Evolutionary conservation across 2,113 vertebrate genomes (phyloP).

Genomic region (Varanus salvator): DNA sequence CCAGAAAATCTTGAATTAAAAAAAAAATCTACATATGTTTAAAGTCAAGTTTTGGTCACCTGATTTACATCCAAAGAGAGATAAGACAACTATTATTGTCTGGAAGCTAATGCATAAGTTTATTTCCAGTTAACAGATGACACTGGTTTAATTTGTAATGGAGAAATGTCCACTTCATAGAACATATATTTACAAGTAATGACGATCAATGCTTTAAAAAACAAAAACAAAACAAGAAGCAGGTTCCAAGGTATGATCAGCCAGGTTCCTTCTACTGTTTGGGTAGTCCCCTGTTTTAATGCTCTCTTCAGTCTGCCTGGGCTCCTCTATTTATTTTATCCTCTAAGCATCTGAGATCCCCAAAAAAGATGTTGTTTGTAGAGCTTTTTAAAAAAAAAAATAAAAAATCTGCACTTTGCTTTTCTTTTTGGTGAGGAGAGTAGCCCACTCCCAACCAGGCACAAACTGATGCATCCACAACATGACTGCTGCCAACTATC

Average conservation of each 20-base stretch:
- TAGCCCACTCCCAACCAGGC: too few relatives aligned
- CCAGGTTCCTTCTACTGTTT: too few relatives aligned
- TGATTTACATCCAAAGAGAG: too few relatives aligned
- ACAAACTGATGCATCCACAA: too few relatives aligned
- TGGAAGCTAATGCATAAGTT: conserved; percentile 6
- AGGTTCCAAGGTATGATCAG: neutral
- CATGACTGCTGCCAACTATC: too few relatives aligned
- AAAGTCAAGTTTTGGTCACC: too few relatives aligned
- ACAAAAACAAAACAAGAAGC: rapidly evolving
- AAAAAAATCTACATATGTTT: too few relatives aligned
- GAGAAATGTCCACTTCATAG: neutral
- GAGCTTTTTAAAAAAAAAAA: too few relatives aligned
- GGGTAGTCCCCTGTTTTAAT: neutral
- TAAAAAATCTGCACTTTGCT: too few relatives aligned
- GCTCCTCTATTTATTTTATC: neutral
- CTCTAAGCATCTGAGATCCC: neutral
- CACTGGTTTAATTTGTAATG: neutral
- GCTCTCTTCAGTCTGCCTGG: neutral
- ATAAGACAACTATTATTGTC: neutral
- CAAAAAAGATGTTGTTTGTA: too few relatives aligned
- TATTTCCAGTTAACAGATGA: neutral
- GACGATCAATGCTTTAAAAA: rapidly evolving
- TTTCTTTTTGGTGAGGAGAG: too few relatives aligned
- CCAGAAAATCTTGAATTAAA: too few relatives aligned
- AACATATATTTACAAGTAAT: neutral